Percentiles rank a stretch among this genome's conserved stretches.
Evolutionary conservation across 2,113 vertebrate species (phyloP).

Genomic region (Tetraodon nigroviridis): DNA sequence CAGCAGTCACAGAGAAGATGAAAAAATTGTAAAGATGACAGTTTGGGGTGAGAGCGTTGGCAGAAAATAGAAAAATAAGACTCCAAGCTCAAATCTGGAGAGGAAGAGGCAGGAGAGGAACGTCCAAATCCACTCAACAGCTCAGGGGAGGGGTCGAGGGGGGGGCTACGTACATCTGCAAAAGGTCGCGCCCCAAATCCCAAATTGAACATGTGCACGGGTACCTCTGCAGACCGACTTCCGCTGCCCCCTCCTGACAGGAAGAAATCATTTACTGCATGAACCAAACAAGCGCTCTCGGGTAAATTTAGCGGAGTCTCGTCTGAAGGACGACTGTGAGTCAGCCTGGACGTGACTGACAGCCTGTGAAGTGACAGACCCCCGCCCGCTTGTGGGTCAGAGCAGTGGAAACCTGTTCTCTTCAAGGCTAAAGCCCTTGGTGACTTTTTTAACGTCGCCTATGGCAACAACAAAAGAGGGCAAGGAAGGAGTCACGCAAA

Average conservation of each 20-base stretch:
- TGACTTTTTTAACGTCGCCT: slow-evolving; percentile 37
- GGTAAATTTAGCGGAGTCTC: slow-evolving; percentile 3
- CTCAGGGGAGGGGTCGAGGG: no score
- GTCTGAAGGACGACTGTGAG: slow-evolving; percentile 13
- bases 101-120: slow-evolving; percentile 36
- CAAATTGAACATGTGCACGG: no score
- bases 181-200: no score
- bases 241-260: no score
- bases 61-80: slow-evolving; percentile 37
- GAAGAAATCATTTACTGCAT: no score
- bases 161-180: no score
- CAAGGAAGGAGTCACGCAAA: not conserved
- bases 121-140: slow-evolving; percentile 58
- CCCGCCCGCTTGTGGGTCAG: slow-evolving; percentile 49
- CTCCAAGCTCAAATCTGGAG: slow-evolving; percentile 50
- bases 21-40: slow-evolving; percentile 27
- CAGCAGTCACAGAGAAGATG: not conserved
- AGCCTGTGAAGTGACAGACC: slow-evolving; percentile 51
- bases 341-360: slow-evolving; percentile 54
- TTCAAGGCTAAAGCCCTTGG: slow-evolving; percentile 32
- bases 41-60: slow-evolving; percentile 41
- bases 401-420: slow-evolving; percentile 27
- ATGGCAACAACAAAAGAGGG: slow-evolving; percentile 32
- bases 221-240: no score
- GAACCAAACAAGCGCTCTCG: not conserved